A percentile compares a stretch with the other conserved stretches of the same genome.
phyloP scores from a whole-genome alignment of 2,797 vertebrate species.

The Thaleichthys pacificus region DNA sequence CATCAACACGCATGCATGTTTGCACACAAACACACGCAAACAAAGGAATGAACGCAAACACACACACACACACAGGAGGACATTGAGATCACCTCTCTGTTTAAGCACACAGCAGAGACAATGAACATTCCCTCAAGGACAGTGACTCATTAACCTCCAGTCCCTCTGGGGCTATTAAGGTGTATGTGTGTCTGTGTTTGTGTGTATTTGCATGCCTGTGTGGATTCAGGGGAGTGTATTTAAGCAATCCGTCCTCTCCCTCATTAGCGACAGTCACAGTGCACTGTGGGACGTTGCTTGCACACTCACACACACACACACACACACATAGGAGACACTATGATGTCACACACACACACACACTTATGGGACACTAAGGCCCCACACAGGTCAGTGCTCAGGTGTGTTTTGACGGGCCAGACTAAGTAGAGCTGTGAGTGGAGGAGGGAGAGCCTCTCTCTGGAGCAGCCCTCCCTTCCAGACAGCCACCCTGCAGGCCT shows the following conservation, averaged over 20 bases:
- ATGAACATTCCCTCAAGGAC: slow-evolving; percentile 46
- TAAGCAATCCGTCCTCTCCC: slow-evolving; percentile 13
- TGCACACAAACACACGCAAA: slow-evolving; percentile 10
- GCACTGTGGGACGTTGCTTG: slow-evolving; percentile 12
- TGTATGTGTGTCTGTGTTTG: background rate
- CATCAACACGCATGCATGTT: background rate
- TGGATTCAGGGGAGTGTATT: background rate
- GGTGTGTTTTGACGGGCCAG: background rate
- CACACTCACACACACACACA: slow-evolving; percentile 10
- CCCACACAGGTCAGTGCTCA: background rate
- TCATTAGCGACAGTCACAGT: slow-evolving; percentile 2
- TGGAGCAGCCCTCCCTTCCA: background rate
- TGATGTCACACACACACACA: background rate
- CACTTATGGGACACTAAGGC: background rate
- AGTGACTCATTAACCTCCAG: slow-evolving; percentile 48
- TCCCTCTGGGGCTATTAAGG: slow-evolving; percentile 4
- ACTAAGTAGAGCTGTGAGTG: background rate
- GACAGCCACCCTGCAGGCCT: background rate
- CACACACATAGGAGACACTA: background rate
- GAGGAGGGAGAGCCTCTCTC: background rate
- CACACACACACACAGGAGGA: slow-evolving; percentile 28
- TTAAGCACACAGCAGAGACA: slow-evolving; percentile 42
- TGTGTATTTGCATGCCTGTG: slow-evolving; percentile 1
- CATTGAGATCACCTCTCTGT: slow-evolving; percentile 47
- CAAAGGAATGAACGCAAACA: slow-evolving; percentile 12